Evolutionary conservation across 2,888 invertebrate genomes (phyloP), one percentile per base, ranked within the genome.

Genomic region (Drosophila affinis): DNA sequence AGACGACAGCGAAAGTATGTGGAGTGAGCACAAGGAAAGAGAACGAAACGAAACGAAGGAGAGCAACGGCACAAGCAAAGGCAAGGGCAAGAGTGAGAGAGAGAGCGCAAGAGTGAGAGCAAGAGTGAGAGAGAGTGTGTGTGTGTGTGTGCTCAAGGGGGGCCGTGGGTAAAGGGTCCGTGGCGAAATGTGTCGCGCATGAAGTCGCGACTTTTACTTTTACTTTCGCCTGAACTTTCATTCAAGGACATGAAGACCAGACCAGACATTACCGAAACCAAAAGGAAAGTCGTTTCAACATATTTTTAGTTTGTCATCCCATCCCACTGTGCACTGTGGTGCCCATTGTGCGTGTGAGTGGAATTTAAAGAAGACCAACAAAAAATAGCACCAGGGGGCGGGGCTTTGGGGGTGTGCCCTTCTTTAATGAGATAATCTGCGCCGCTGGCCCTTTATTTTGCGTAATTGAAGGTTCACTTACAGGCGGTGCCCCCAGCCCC

Each of bases 351-450:
- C 53, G 56, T 86, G 87, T 89, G 89, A 83, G 72, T 58, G 44
- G 89, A 85, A 85, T 89, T 86, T 83, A 69, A 76, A 88, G 79
- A 76, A 77, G 65, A 12, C 46, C 18, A 2, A 24, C 5, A 39
- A 34, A 6, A 44, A 62, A 48, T 49, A 65, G 34, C 1, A 10
- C 48, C 7, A 39, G 7, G 39, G 14, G 39, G 7, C 14, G n/a
- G 14, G 14, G 14, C 6, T 29, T 18, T 1, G 32, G 44, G 18
- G 78, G 74, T 62, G 71, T 65, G 62, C 64, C 65, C 52, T n/a
- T n/a, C 83, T 79, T 85, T 90, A 91, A 90, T 91, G 91, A 91
- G 91, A 91, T 90, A 90, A 91, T 90, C 88, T 87, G 79, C 83
- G 81, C 78, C 73, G 71, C 65, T 69, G 58, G 81, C 59, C 39